Evolutionary conservation across 2,113 vertebrate genomes (phyloP).

Genomic region (Ophiodon elongatus): DNA sequence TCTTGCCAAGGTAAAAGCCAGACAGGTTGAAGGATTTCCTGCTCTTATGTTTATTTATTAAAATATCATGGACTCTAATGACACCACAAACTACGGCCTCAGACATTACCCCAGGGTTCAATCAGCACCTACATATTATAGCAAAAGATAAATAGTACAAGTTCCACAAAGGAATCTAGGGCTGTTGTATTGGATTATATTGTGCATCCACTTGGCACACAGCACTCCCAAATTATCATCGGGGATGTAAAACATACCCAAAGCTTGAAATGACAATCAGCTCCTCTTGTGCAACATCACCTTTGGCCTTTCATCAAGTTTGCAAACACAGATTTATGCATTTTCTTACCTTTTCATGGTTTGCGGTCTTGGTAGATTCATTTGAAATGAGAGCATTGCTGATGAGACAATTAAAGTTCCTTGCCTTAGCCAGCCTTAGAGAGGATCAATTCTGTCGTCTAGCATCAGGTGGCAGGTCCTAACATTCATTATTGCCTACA

Average conservation of each 20-base stretch:
- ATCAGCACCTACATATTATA: slow-evolving; percentile 6
- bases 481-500: slow-evolving; percentile 74
- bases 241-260: slow-evolving; percentile 15
- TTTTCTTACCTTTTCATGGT: slow-evolving; percentile 32
- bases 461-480: slow-evolving; percentile 76
- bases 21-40: slow-evolving; percentile 11
- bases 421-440: slow-evolving; percentile 49
- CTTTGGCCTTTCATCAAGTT: slow-evolving; percentile 39
- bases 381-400: slow-evolving; percentile 65
- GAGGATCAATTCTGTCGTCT: slow-evolving; percentile 70
- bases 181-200: slow-evolving; percentile 5
- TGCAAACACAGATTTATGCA: slow-evolving; percentile 43
- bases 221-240: slow-evolving; percentile 22
- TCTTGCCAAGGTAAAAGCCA: not conserved
- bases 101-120: slow-evolving; percentile 5
- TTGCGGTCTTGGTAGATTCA: slow-evolving; percentile 39
- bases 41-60: slow-evolving; percentile 7
- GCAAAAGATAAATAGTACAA: slow-evolving; percentile 21
- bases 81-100: slow-evolving; percentile 5
- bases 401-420: slow-evolving; percentile 68
- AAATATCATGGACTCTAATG: slow-evolving; percentile 13
- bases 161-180: not conserved
- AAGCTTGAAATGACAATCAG: slow-evolving; percentile 18
- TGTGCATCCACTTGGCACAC: slow-evolving; percentile 5
- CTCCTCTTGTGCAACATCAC: not conserved